Evolutionary conservation across 2,888 invertebrate species (phyloP), one percentile per base, ranked within the genome.

Genomic region (Tuta absoluta): DNA sequence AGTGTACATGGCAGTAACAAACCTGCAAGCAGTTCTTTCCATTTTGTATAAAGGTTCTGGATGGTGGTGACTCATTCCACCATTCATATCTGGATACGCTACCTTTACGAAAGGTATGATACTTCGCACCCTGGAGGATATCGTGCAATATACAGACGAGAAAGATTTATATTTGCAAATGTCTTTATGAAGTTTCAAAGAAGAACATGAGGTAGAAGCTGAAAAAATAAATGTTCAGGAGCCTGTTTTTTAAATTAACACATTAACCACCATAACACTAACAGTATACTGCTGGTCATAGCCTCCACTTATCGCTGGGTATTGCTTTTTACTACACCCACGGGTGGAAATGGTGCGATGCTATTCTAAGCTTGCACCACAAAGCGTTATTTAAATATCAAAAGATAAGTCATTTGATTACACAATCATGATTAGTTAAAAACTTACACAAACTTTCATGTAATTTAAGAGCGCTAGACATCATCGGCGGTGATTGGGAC

Each of bases 71-170:
- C 93, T 89, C 62, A 92, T 86, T 0, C 93, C 94, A 0, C 94
- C 94, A 71, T 92, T 89, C 85, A 95, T 87, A 74, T 96, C 96
- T 19, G 96, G 96, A 80, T 95, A 95, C 0, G 95, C 95, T 5
- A 95, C 93, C 84, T 95, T 96, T 38, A 94, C 93, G 81, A 95
- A 95, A 7, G 93, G 93, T 66, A 94, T 93, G 14, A 95, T 93
- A 75, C 94, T 94, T 63, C 84, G 88, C 3, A 94, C 93, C 68
- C 90, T 85, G 48, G 93, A 93, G 0, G 94, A 92, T 67, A 94
- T 87, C 8, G 83, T 86, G 61, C 89, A 91, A 75, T 94, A 94
- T 5, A 92, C 88, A 8, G 86, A 71, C 53, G 79, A 78, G 68
- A 87, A 88, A 0, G 86, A 68, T 68, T 82, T 82, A 66, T 83